phyloP scores from a whole-genome alignment of 2,797 vertebrate species.

The Argya squamiceps region DNA sequence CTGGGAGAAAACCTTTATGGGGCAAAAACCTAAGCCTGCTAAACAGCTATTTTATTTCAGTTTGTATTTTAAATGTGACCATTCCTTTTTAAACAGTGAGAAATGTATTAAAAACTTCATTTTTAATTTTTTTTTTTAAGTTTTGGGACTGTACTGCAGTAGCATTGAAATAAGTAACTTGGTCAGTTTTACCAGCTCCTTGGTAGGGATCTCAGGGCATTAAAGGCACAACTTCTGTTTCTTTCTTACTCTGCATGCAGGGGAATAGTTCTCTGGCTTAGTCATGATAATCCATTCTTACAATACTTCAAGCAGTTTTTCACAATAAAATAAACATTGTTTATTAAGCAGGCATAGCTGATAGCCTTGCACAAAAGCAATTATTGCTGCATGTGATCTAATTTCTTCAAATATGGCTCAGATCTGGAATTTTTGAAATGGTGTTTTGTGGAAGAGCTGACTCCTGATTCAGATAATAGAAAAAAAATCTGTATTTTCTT shows the following conservation, averaged over 20 bases:
- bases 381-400: neutral
- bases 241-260: neutral
- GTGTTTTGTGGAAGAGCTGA: neutral
- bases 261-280: neutral
- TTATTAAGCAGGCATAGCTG: neutral
- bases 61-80: neutral
- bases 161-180: neutral
- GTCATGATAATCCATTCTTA: neutral
- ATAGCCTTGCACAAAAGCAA: neutral
- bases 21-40: neutral
- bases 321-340: neutral
- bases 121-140: rapidly evolving
- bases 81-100: neutral
- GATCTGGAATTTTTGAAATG: neutral
- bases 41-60: neutral
- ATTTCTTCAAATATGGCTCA: neutral
- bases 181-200: neutral
- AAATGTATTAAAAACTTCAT: neutral
- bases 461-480: neutral
- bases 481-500: neutral
- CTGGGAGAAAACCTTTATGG: neutral
- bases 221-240: neutral
- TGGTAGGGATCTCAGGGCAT: neutral
- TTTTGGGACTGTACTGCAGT: neutral
- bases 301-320: neutral